These are phyloP conservation scores for Orthosia incerta DNA, from an alignment of 2,888 invertebrate genomes.

Conservation along the genomic window DNA sequence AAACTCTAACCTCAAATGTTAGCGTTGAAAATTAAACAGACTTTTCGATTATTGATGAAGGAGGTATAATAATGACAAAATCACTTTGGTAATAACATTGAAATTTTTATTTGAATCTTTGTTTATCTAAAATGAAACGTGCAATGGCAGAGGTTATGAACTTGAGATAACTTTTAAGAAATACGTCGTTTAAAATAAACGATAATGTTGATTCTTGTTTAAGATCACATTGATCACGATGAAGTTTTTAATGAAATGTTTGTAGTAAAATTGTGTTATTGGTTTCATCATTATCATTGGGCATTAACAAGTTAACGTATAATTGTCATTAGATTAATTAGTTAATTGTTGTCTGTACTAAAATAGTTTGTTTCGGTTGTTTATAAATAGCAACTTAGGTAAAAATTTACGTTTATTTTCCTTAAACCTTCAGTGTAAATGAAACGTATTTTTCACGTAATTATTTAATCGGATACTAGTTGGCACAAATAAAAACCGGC, in stretches of 20 bases:
- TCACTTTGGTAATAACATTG: conserved; percentile 3
- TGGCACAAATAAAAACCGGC: too few relatives aligned
- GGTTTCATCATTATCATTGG: conserved; percentile 27
- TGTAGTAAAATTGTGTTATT: conserved; percentile 1
- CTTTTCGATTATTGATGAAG: neutral
- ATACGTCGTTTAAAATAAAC: conserved; percentile 29
- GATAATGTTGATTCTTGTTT: conserved; percentile 21
- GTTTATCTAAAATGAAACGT: conserved; percentile 40
- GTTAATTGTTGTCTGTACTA: too few relatives aligned
- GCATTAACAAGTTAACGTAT: too few relatives aligned
- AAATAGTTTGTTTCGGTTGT: neutral
- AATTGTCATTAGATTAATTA: too few relatives aligned
- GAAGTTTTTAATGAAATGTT: conserved; percentile 26
- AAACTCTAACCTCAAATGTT: neutral
- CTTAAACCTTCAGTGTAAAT: neutral
- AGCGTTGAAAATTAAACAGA: neutral
- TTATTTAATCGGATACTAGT: neutral
- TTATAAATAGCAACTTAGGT: neutral
- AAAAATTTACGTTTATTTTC: neutral
- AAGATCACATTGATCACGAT: conserved; percentile 5
- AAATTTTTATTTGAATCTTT: conserved; percentile 28
- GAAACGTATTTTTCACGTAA: conserved; percentile 1
- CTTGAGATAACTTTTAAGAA: conserved; percentile 43
- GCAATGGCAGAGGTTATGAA: conserved; percentile 47
- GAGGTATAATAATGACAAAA: neutral